phyloP scores from a whole-genome alignment of 2,797 vertebrate species.

The Allobates femoralis region DNA sequence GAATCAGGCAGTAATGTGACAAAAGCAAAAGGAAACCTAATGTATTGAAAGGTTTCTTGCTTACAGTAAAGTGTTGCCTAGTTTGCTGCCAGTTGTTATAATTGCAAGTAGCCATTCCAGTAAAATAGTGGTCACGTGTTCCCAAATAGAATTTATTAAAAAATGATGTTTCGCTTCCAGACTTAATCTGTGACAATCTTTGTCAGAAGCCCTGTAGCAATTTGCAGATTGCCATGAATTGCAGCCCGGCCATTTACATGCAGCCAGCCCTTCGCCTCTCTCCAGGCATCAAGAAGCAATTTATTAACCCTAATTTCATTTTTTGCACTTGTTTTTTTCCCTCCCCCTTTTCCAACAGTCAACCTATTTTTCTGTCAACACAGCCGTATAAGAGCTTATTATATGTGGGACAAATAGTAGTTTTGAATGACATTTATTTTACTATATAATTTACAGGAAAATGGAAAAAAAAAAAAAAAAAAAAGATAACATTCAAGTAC shows the following conservation, averaged over 20 bases:
- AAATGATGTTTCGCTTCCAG: not conserved
- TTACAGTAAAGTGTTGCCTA: not conserved
- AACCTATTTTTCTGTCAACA: no score
- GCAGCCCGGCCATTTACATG: not conserved
- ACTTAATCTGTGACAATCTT: not conserved
- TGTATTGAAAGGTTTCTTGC: not conserved
- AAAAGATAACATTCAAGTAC: no score
- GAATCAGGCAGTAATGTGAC: not conserved
- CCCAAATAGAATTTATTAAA: not conserved
- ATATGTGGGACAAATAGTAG: no score
- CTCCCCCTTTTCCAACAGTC: no score
- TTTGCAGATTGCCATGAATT: not conserved
- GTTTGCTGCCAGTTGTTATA: not conserved
- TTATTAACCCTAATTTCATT: not conserved
- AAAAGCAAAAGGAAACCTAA: not conserved
- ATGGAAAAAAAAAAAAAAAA: no score
- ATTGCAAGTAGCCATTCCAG: not conserved
- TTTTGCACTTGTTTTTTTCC: not conserved
- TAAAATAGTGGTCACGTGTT: not conserved
- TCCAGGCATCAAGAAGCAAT: not conserved
- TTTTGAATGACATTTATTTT: no score
- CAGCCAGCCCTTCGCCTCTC: not conserved
- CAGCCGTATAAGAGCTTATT: no score
- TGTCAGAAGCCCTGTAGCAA: not conserved
- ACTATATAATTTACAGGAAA: no score